phyloP scores from a whole-genome alignment of 2,888 invertebrate genomes.

The Drosophila ustulata region DNA sequence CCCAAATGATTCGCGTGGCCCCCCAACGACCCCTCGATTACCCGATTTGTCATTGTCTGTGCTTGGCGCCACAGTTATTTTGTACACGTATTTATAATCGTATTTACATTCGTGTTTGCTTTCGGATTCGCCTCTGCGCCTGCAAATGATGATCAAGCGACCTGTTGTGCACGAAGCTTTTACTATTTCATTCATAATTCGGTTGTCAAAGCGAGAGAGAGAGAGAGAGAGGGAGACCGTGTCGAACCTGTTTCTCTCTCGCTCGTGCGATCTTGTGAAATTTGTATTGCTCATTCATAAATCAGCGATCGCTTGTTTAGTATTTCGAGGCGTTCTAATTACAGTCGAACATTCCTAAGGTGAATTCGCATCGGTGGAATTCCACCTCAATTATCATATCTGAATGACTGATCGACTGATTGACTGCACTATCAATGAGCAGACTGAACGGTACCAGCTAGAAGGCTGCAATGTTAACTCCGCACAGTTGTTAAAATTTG shows the following conservation, averaged over 20 bases:
- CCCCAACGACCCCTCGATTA: background rate
- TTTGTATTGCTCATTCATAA: constrained; percentile 63
- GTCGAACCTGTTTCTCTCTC: background rate
- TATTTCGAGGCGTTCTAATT: constrained; percentile 4
- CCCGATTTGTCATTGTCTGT: background rate
- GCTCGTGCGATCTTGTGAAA: constrained; percentile 38
- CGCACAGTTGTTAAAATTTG: background rate
- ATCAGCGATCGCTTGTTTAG: constrained; percentile 4
- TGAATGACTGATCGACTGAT: background rate
- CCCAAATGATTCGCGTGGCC: constrained; percentile 5
- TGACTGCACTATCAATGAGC: background rate
- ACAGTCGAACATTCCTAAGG: constrained; percentile 4
- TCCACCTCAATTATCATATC: background rate
- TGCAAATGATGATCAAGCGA: constrained; percentile 20
- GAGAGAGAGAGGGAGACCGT: background rate
- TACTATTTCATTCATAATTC: constrained; percentile 71
- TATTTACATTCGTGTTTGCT: constrained; percentile 43
- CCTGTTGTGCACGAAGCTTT: constrained; percentile 49
- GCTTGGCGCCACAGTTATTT: constrained; percentile 36
- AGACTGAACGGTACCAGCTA: background rate
- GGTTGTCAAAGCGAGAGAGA: background rate
- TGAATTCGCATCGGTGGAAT: background rate
- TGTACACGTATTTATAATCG: constrained; percentile 17
- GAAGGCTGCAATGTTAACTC: background rate
- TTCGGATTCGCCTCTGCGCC: constrained; percentile 14